phyloP scores from a whole-genome alignment of 2,113 vertebrate species.

The Ivindomyrus marchei region DNA sequence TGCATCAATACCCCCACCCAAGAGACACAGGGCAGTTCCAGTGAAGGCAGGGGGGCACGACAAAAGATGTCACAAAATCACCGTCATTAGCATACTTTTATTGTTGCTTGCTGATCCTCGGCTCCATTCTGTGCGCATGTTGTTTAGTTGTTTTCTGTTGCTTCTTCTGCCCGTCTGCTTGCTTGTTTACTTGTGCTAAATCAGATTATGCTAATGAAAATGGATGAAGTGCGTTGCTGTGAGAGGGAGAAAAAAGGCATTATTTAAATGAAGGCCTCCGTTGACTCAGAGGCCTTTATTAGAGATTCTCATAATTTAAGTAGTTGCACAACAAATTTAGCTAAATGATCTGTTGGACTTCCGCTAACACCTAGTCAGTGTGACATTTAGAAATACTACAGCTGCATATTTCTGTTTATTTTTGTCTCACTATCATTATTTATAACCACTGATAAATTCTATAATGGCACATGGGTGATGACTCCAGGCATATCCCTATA shows the following conservation, averaged over 20 bases:
- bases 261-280: constrained; percentile 80
- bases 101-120: constrained; percentile 9
- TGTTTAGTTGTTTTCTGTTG: constrained; percentile 56
- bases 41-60: constrained; percentile 37
- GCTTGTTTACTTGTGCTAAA: constrained; percentile 84
- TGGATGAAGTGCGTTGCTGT: constrained; percentile 74
- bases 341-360: constrained; percentile 75
- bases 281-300: constrained; percentile 79
- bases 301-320: constrained; percentile 88
- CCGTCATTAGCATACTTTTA: constrained; percentile 59
- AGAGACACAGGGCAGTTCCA: not conserved
- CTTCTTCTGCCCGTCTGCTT: constrained; percentile 59
- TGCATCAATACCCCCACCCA: not conserved
- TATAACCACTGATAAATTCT: not conserved
- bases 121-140: constrained; percentile 12
- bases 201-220: constrained; percentile 87
- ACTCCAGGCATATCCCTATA: not conserved
- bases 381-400: constrained; percentile 61
- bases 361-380: constrained; percentile 66
- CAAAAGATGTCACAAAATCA: constrained; percentile 64
- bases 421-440: constrained; percentile 24
- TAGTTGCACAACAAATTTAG: constrained; percentile 81
- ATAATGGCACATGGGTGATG: not conserved
- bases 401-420: constrained; percentile 50
- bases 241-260: constrained; percentile 56